Percentiles rank a stretch among this genome's conserved stretches.
phyloP scores from a whole-genome alignment of 2,888 invertebrate species.

The Dynastes hyllus region DNA sequence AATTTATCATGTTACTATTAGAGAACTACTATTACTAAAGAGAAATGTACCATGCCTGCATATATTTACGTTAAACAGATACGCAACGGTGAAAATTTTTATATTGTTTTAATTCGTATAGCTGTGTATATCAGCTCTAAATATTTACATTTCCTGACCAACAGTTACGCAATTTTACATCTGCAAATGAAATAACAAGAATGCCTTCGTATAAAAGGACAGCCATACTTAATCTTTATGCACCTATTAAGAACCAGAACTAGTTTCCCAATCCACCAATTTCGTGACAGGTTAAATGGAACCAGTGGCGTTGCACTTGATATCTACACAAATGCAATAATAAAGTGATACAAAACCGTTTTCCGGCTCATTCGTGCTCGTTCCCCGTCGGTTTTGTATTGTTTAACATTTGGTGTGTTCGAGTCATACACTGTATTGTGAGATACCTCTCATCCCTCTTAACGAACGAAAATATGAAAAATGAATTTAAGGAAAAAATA shows the following conservation, averaged over 20 bases:
- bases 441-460: no score
- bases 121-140: background rate
- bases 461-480: no score
- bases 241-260: background rate
- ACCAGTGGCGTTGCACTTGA: background rate
- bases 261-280: constrained; percentile 6
- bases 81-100: background rate
- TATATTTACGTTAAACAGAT: no score
- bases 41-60: no score
- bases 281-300: background rate
- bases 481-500: no score
- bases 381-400: no score
- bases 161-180: constrained; percentile 20
- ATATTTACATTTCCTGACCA: constrained; percentile 19
- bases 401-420: no score
- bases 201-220: constrained; percentile 16
- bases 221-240: constrained; percentile 15
- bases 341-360: no score
- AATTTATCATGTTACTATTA: no score
- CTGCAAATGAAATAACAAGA: constrained; percentile 24
- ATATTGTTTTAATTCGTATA: constrained; percentile 14
- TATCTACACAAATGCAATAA: background rate
- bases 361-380: no score
- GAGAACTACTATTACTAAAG: no score
- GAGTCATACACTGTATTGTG: no score